Evolutionary conservation across 2,113 vertebrate species (phyloP), one percentile per base, ranked within the genome.

Genomic region (Malurus cyaneus): DNA sequence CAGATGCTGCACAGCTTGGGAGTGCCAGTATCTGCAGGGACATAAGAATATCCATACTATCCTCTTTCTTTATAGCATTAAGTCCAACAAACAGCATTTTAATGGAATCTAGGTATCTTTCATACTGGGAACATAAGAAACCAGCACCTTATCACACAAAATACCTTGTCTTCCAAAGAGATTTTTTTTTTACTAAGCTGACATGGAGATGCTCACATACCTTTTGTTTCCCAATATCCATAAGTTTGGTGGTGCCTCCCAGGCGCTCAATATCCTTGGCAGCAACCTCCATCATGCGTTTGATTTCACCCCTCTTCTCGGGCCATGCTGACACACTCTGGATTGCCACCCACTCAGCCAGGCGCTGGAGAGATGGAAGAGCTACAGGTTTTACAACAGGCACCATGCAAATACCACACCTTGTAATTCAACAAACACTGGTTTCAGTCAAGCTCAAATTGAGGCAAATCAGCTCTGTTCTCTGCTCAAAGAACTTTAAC

Each of bases 291-390:
- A 99, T 99, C 99, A 99, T 99, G 93, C 15, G 98, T 31, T 89
- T 98, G 97, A 99, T 98, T 65, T 99, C 99, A 0, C 73, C 97
- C 5, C 99, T 98, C 95, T 99, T 99, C 96, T 99, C 99, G 0
- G 99, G 98, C 99, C 98, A 99, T 1, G 99, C 98, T 3, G 99
- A 99, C 57, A 99, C 99, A 2, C 99, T 99, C 98, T 99, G 98
- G 83, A 99, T 98, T 5, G 95, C 98, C 50, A 99, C 99, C 99
- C 99, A 99, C 17, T 99, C 94, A 5, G 98, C 98, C 3, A 99
- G 98, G 14, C 99, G 98, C 99, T 99, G 65, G 11, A 36, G 50
- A 60, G 23, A 87, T 0, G n/a, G 19, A 7, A 52, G 13, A 64
- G 39, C 9, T 6, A 32, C 52, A 85, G 24, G 2, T 11, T 44